Evolutionary conservation across 23 tunicate genomes (phyloP).

Genomic region (Halocynthia roretzi): DNA sequence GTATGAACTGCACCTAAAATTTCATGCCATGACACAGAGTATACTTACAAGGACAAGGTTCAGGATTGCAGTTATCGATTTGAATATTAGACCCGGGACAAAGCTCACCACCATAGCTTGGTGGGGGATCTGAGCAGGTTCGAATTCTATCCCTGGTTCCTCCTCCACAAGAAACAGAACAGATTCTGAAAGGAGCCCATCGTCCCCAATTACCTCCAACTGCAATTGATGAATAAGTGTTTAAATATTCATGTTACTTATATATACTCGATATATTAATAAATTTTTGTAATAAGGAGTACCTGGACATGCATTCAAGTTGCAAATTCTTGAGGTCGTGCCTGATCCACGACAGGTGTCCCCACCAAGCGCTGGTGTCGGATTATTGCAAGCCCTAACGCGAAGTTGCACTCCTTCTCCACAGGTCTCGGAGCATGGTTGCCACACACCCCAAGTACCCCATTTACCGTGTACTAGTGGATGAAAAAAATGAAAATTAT

Average conservation of each 20-base stretch:
- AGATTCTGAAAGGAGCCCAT: constrained; percentile 74
- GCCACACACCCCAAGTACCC: constrained; percentile 83
- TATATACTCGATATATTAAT: no score
- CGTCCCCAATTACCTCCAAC: constrained; percentile 83
- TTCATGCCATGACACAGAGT: background rate
- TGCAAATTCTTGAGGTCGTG: constrained; percentile 48
- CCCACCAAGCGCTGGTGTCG: constrained; percentile 78
- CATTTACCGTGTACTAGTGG: constrained; percentile 61
- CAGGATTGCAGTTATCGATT: constrained; percentile 64
- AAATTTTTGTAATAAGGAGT: background rate
- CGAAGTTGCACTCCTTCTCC: constrained; percentile 69
- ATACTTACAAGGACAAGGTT: constrained; percentile 64
- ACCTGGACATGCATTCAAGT: constrained; percentile 68
- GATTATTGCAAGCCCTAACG: constrained; percentile 56
- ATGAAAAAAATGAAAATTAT: background rate
- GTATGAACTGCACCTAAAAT: background rate
- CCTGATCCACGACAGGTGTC: constrained; percentile 57
- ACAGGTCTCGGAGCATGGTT: constrained; percentile 79
- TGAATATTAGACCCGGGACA: constrained; percentile 70
- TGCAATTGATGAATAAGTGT: background rate
- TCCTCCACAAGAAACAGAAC: constrained; percentile 93
- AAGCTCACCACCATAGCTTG: constrained; percentile 58
- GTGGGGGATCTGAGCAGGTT: constrained; percentile 74
- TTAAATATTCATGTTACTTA: no score
- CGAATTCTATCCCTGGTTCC: constrained; percentile 61